A percentile compares a stretch with the other conserved stretches of the same genome.
These are phyloP conservation scores for Axinella damicornis DNA, from an alignment of 37 sponge, comb jelly and placozoan species.

Conservation along the genomic window DNA sequence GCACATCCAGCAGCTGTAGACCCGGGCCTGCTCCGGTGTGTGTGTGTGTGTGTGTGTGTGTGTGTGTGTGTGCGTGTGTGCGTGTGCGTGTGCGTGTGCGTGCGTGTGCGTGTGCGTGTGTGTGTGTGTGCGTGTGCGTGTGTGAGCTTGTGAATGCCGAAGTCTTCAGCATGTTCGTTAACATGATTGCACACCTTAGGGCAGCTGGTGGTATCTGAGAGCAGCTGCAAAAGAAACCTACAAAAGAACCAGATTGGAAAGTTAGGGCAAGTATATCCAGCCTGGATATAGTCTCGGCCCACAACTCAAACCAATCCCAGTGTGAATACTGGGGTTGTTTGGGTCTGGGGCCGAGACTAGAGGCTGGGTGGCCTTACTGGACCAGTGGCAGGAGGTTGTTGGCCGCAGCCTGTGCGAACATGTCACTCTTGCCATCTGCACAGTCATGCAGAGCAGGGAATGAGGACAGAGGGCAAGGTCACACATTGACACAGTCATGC, in stretches of 20 bases:
- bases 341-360: too few species aligned
- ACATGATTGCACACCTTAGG: slow-evolving; percentile 20
- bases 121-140: too few species aligned
- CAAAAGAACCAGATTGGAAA: too few species aligned
- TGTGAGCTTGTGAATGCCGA: background rate
- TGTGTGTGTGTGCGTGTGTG: background rate
- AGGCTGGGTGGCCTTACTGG: background rate
- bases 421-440: slow-evolving; percentile 15
- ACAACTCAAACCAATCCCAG: too few species aligned
- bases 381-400: background rate
- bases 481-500: too few species aligned
- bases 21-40: slow-evolving; percentile 21
- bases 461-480: background rate
- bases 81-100: too few species aligned
- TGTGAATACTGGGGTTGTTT: too few species aligned
- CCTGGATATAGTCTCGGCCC: too few species aligned
- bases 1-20: slow-evolving; percentile 28
- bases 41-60: too few species aligned
- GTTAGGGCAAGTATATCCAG: too few species aligned
- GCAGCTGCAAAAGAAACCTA: slow-evolving; percentile 20
- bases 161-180: background rate
- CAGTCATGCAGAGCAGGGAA: background rate
- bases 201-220: background rate
- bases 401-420: background rate
- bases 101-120: too few species aligned